Percentiles rank a stretch among this genome's conserved stretches.
phyloP scores from a whole-genome alignment of 2,797 vertebrate genomes.

The Microctenopoma lineatum region DNA sequence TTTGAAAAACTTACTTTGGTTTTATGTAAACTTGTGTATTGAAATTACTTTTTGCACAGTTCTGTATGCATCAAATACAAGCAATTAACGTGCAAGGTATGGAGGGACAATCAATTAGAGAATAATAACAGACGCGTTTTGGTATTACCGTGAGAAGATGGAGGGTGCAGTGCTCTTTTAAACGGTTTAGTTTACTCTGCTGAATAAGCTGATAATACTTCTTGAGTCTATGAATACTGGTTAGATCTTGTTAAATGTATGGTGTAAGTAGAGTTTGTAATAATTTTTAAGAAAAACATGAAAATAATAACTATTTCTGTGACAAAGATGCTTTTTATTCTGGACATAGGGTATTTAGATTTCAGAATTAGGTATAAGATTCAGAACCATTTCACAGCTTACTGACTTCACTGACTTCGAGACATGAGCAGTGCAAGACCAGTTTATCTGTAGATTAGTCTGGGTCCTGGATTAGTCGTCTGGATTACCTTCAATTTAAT shows the following conservation, averaged over 20 bases:
- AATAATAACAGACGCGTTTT: neutral
- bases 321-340: neutral
- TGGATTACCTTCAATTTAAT: slow-evolving; percentile 67
- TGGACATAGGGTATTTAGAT: neutral
- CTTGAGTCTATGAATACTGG: neutral
- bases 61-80: neutral
- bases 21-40: neutral
- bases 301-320: neutral
- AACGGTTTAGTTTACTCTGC: slow-evolving; percentile 4
- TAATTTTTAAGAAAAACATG: neutral
- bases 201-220: neutral
- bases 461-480: slow-evolving; percentile 75
- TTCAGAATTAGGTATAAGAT: neutral
- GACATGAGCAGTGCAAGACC: slow-evolving; percentile 22
- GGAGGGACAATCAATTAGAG: neutral
- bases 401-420: slow-evolving; percentile 40
- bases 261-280: neutral
- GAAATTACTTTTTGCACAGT: neutral
- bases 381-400: slow-evolving; percentile 24
- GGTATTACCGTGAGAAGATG: neutral
- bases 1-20: neutral
- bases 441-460: slow-evolving; percentile 81
- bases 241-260: neutral
- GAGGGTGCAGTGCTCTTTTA: neutral
- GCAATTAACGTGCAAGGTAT: neutral